Evolutionary conservation across 2,888 invertebrate species (phyloP).

Genomic region (Tipula vernalis): DNA sequence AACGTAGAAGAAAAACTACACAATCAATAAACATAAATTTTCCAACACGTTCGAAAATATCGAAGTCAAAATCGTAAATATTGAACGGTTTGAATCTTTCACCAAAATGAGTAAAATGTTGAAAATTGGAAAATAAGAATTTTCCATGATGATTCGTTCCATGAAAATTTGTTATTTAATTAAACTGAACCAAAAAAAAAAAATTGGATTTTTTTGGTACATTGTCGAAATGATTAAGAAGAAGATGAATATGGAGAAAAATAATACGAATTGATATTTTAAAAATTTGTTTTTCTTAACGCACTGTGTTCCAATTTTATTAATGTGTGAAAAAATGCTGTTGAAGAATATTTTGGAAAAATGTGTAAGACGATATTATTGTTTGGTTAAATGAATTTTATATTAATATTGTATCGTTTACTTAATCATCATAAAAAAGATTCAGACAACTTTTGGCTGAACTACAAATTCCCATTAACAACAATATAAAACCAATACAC

Average conservation of each 20-base stretch:
- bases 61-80: background rate
- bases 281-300: background rate
- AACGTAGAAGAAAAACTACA: background rate
- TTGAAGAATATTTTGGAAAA: background rate
- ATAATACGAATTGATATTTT: background rate
- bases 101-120: background rate
- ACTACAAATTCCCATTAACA: no score
- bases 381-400: background rate
- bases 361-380: background rate
- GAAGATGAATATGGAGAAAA: background rate
- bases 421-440: no score
- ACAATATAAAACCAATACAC: no score
- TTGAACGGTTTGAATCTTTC: conserved; percentile 4
- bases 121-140: background rate
- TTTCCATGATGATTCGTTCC: background rate
- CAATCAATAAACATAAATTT: background rate
- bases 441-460: no score
- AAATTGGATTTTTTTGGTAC: background rate
- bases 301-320: background rate
- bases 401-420: no score
- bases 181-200: background rate
- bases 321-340: background rate
- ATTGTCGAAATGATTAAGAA: background rate
- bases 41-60: background rate
- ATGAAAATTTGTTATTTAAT: background rate